phyloP scores from a whole-genome alignment of 2,113 vertebrate species.

The Odontesthes bonariensis region DNA sequence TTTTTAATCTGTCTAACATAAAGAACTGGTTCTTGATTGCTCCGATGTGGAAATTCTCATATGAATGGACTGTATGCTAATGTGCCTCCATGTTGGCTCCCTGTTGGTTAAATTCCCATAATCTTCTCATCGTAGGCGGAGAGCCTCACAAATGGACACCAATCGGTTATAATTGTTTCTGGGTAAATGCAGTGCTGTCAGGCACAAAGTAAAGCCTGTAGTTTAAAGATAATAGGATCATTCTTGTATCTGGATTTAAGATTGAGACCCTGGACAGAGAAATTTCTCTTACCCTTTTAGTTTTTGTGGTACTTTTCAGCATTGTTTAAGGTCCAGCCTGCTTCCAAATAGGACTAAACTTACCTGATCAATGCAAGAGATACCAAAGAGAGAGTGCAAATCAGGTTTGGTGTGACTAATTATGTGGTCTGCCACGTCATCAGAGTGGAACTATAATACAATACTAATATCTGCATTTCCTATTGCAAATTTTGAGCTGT shows the following conservation, averaged over 20 bases:
- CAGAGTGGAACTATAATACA: slow-evolving; percentile 12
- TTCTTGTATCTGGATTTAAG: slow-evolving; percentile 14
- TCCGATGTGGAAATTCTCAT: too few relatives aligned
- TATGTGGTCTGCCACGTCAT: slow-evolving; percentile 5
- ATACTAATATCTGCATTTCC: slow-evolving; percentile 19
- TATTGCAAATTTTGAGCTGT: slow-evolving; percentile 7
- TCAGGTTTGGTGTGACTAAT: slow-evolving; percentile 34
- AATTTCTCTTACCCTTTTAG: neutral
- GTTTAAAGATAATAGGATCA: slow-evolving; percentile 14
- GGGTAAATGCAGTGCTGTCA: neutral
- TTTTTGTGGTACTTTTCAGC: slow-evolving; percentile 21
- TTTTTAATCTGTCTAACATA: neutral
- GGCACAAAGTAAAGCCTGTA: neutral
- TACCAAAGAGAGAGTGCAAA: slow-evolving; percentile 28
- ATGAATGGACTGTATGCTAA: neutral
- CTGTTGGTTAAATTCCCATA: slow-evolving; percentile 17
- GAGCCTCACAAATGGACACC: neutral
- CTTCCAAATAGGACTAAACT: slow-evolving; percentile 36
- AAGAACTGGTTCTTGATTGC: too few relatives aligned
- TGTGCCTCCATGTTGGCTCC: neutral
- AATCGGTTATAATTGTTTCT: neutral
- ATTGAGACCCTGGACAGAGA: slow-evolving; percentile 9
- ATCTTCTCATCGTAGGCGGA: slow-evolving; percentile 10
- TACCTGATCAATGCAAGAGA: slow-evolving; percentile 21
- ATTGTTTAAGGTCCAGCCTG: slow-evolving; percentile 19